These are phyloP conservation scores for Hydrocynus forskahlii DNA, from an alignment of 2,797 vertebrate genomes.

Conservation along the genomic window DNA sequence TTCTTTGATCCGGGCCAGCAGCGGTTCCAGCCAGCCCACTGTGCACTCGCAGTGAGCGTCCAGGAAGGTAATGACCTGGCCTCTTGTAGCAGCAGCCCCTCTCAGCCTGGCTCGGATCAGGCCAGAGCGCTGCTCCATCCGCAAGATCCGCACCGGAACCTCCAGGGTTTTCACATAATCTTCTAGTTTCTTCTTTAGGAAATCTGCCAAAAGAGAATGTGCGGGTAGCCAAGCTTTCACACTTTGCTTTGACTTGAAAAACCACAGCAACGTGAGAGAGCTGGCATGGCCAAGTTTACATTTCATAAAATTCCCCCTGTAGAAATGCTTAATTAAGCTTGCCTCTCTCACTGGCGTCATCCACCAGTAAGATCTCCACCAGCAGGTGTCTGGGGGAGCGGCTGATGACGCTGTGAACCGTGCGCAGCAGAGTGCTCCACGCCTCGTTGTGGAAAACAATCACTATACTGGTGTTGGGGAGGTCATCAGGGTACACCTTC, in stretches of 20 bases:
- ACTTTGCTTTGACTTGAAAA: slow-evolving; percentile 3
- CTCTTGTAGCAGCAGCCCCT: slow-evolving; percentile 88
- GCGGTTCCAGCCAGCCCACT: slow-evolving; percentile 91
- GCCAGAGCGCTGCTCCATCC: slow-evolving; percentile 95
- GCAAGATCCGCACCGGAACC: slow-evolving; percentile 86
- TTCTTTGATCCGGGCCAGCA: slow-evolving; percentile 92
- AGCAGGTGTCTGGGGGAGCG: slow-evolving; percentile 89
- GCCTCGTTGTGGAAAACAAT: slow-evolving; percentile 99
- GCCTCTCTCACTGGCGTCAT: slow-evolving; percentile 96
- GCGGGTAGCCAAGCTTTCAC: slow-evolving; percentile 16
- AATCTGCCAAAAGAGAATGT: slow-evolving; percentile 78
- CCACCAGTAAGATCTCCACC: slow-evolving; percentile 90
- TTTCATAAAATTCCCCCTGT: neutral
- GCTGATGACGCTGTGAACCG: slow-evolving; percentile 90
- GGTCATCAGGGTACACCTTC: slow-evolving; percentile 88
- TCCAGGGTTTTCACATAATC: slow-evolving; percentile 84
- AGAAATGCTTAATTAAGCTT: neutral
- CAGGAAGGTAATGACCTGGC: slow-evolving; percentile 95
- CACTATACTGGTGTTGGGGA: slow-evolving; percentile 95
- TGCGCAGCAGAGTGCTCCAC: slow-evolving; percentile 95
- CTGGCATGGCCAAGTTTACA: neutral
- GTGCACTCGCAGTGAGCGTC: slow-evolving; percentile 99
- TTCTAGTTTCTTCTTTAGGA: slow-evolving; percentile 89
- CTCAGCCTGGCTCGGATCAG: slow-evolving; percentile 92
- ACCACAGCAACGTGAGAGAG: neutral